Evolutionary conservation across 2,113 vertebrate genomes (phyloP), one percentile per base, ranked within the genome.

Genomic region (Nesogale talazaci): DNA sequence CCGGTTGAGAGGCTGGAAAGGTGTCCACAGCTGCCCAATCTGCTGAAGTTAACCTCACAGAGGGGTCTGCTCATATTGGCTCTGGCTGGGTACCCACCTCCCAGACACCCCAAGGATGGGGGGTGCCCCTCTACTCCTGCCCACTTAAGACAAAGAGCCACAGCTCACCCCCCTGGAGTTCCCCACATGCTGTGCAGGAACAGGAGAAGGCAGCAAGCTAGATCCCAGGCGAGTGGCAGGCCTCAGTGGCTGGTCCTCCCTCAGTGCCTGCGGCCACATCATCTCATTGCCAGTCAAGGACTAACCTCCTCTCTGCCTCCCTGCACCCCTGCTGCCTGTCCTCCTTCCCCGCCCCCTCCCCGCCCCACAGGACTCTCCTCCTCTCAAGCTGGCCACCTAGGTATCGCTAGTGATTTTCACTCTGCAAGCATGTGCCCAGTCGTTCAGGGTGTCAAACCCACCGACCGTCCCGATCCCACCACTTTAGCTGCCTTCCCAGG

Each of bases 101-200:
- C 70, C 27, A 11, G 38, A 9, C 1, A 6, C 7, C 15, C 16
- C 69, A 6, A 42, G 65, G 34, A 80, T 1, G 25, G 27, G 22
- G 14, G n/a, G 46, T 38, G 3, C 57, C 7, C 17, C 61, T 78
- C 59, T 36, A 29, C 22, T 22, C 46, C 78, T 38, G 27, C 42
- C 57, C 12, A 4, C 3, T 67, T 34, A 29, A 22, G 9, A 27
- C 3, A 9, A 23, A 31, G 15, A 59, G 22, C n/a, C 25, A 36
- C 0, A 8, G 36, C 7, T 70, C 6, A 3, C 63, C 6, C 1
- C 6, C n/a, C n/a, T 12, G 59, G 7, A 0, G 2, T 36, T 17
- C 29, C 40, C 38, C 34, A 5, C 16, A 11, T 7, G 57, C 57
- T 34, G 15, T 59, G 25, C 15, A 11, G 56, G 14, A 63, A 34